Base-by-base conservation (phyloP, 2,113 vertebrate species). In the Globicephala melas region DNA sequence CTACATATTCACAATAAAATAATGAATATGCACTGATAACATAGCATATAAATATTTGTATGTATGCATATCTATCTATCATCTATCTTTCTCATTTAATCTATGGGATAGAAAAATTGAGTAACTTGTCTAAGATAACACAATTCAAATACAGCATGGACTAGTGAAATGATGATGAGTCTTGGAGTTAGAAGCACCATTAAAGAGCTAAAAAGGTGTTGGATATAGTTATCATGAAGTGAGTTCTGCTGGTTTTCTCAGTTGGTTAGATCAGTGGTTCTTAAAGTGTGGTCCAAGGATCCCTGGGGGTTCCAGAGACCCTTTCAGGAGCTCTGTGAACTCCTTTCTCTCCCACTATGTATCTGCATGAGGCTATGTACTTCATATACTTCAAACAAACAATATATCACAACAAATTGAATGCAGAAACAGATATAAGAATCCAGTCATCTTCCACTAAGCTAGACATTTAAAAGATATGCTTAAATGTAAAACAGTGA, bases 401-500 rank as follows among this genome's bases (percentile, higher is more conserved):
- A 83, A 14, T 11, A 41, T 73, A 93, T 36, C 8, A 33, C n/a
- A 88, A 85, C 41, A 89, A 50, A 44, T 2, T 55, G 47, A 92
- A 89, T 63, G 53, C 20, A 80, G 60, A 91, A 91, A 67, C 58
- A 95, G 65, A 60, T 55, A 63, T 17, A 23, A 86, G 13, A 92
- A 94, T 83, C 33, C 26, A 67, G 33, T 89, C 17, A 2, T 65
- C 60, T 79, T 95, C 85, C 67, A 55, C 44, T 50, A 77, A 95
- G 33, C 18, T 50, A 89, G 23, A 84, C 33, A 90, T 90, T 73
- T 92, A 92, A 96, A 18, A 89, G 58, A 71, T 87, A 65, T 88
- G 63, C 41, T 31, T 92, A 74, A 88, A 55, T 50, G 47, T 50
- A 50, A 50, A 50, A 50, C 47, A 50, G 47, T 38, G 44, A 36